phyloP scores from a whole-genome alignment of 2,113 vertebrate genomes.

The Salvator merianae region DNA sequence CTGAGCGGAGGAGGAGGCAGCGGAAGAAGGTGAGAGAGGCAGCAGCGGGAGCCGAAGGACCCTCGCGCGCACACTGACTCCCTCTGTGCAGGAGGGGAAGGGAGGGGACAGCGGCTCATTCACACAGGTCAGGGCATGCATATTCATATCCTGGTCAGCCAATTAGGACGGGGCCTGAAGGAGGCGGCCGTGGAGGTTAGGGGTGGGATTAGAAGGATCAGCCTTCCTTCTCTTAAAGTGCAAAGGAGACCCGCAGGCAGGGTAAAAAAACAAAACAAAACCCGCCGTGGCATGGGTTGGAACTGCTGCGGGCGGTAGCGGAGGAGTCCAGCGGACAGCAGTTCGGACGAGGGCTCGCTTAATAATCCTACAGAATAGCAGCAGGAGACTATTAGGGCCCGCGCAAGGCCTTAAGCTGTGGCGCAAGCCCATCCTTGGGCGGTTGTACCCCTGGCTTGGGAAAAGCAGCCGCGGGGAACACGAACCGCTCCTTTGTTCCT shows the following conservation, averaged over 20 bases:
- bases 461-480: no score
- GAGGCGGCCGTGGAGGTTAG: neutral
- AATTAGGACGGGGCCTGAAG: constrained; percentile 18
- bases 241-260: neutral
- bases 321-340: neutral
- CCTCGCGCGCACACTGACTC: neutral
- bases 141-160: constrained; percentile 2
- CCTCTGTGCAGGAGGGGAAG: constrained; percentile 26
- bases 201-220: constrained; percentile 36
- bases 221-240: constrained; percentile 7
- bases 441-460: no score
- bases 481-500: no score
- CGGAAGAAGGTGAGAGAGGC: no score
- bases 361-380: no score
- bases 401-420: no score
- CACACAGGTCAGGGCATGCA: constrained; percentile 54
- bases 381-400: no score
- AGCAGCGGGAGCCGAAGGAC: neutral
- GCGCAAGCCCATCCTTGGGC: no score
- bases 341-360: no score
- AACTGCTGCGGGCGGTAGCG: no score
- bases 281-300: no score
- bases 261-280: no score
- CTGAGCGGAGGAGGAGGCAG: neutral
- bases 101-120: constrained; percentile 1